Evolutionary conservation across 2,888 invertebrate genomes (phyloP), one percentile per base, ranked within the genome.

Genomic region (Nezara viridula): DNA sequence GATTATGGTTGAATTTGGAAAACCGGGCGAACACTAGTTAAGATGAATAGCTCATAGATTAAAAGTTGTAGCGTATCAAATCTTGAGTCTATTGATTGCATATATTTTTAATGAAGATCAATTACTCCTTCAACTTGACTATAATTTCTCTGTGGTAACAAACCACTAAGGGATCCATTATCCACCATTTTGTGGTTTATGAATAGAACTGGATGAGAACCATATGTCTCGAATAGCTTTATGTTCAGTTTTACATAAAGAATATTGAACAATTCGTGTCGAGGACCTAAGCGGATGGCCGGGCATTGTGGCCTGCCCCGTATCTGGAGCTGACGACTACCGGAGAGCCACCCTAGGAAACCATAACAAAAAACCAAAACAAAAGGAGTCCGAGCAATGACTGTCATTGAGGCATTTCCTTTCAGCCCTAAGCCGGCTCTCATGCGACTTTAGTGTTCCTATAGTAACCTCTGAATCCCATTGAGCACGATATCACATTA

Each of bases 341-440:
- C 7, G 24, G 24, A 19, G 9, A 0, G 5, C 3, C 32, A 32
- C 27, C 14, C 14, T 5, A 66, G 32, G 66, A 66, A 66, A 66
- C 66, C 66, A 66, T 66, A 66, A 66, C 66, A 66, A 66, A 66
- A 66, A 66, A 66, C 66, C 66, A 66, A 66, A 66, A 66, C 66
- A 66, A 66, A 32, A 32, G 66, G 66, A 66, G 16, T 16, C 32
- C 66, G 32, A 66, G n/a, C 66, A 32, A 66, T 27, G 66, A 66
- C 66, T 32, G 66, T 32, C 66, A 66, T 16, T 16, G 66, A 44
- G 55, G 66, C 66, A 32, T 66, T 66, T 66, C 66, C 66, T 66
- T 66, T 66, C 66, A 66, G 12, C 2, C 32, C 32, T 21, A 14
- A 66, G 16, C 32, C 32, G 2, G 5, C 66, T 16, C n/a, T 27